Conservation (phyloP, 2,113 vertebrate genomes). For the Heterocephalus glaber region DNA sequence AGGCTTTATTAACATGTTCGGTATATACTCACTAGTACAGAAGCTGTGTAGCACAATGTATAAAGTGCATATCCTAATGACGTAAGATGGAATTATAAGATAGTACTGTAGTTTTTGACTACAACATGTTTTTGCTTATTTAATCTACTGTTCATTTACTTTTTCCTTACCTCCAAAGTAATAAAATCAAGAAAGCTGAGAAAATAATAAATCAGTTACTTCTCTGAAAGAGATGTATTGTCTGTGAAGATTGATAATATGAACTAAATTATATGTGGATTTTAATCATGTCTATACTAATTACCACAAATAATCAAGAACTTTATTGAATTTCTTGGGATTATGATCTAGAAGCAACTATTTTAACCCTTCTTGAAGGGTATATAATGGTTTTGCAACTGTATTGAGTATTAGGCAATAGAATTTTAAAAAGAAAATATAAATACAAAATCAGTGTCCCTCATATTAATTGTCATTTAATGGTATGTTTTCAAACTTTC, state of each 20-base stretch:
- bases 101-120: neutral
- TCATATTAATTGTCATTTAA: neutral
- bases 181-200: constrained; percentile 1
- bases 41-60: neutral
- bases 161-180: neutral
- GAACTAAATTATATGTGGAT: constrained; percentile 1
- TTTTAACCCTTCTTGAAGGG: neutral
- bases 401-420: neutral
- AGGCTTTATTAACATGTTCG: neutral
- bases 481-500: neutral
- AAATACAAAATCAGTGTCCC: neutral
- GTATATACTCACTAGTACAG: neutral
- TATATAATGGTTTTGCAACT: neutral
- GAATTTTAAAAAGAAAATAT: neutral
- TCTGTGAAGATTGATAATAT: neutral
- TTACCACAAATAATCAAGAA: constrained; percentile 25
- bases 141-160: neutral
- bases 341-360: neutral
- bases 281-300: neutral
- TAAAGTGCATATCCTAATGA: neutral
- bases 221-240: neutral
- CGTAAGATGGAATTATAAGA: neutral
- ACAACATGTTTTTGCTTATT: neutral
- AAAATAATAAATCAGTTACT: constrained; percentile 30
- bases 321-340: constrained; percentile 6